Conservation (phyloP, 2,888 invertebrate species). For the Buathra laborator region DNA sequence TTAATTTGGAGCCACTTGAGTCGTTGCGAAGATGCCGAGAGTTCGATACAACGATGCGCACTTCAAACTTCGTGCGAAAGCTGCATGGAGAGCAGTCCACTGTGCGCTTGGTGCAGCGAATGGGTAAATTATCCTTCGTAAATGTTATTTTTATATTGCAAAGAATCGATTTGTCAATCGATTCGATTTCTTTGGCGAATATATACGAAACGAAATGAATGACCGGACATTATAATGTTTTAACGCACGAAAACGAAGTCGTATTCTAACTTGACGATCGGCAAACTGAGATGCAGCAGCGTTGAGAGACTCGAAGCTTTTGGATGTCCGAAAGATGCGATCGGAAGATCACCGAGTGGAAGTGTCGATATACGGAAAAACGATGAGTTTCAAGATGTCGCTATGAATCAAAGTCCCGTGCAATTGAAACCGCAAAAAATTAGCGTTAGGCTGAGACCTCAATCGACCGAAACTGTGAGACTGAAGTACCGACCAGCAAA, state of each 20-base stretch:
- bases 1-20: slow-evolving; percentile 5
- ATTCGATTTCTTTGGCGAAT: no score
- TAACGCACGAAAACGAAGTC: slow-evolving; percentile 59
- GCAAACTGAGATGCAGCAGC: slow-evolving; percentile 76
- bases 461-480: slow-evolving; percentile 87
- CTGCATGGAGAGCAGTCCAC: slow-evolving; percentile 74
- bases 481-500: slow-evolving; percentile 90
- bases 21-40: slow-evolving; percentile 45
- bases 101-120: slow-evolving; percentile 80
- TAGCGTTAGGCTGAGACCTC: slow-evolving; percentile 88
- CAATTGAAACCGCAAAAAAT: slow-evolving; percentile 90
- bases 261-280: slow-evolving; percentile 75
- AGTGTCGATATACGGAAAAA: slow-evolving; percentile 74
- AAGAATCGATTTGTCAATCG: background rate
- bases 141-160: background rate
- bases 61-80: slow-evolving; percentile 75
- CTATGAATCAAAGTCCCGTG: slow-evolving; percentile 85
- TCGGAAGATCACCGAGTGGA: slow-evolving; percentile 66
- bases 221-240: background rate
- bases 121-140: slow-evolving; percentile 73
- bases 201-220: background rate
- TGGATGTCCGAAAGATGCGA: slow-evolving; percentile 72
- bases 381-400: slow-evolving; percentile 86
- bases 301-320: slow-evolving; percentile 72
- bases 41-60: slow-evolving; percentile 67